phyloP scores from a whole-genome alignment of 2,113 vertebrate species.

The Apodemus sylvaticus region DNA sequence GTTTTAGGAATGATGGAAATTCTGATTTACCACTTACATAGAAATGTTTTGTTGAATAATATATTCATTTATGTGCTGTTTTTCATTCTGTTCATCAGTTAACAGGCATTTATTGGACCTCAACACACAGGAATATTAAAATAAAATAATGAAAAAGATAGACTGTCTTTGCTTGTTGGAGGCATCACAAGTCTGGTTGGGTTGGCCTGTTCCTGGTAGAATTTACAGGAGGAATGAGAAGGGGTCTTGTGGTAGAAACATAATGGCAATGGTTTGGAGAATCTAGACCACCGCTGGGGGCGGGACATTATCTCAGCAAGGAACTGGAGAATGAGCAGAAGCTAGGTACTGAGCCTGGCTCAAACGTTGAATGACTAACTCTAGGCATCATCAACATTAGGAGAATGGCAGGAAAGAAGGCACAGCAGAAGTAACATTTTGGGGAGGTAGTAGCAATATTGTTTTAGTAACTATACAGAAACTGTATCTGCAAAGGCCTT shows the following conservation, averaged over 20 bases:
- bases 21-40: background rate
- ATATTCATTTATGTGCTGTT: background rate
- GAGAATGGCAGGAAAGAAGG: background rate
- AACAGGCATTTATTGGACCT: background rate
- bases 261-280: background rate
- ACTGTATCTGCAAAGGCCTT: background rate
- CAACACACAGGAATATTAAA: background rate
- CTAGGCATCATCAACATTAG: background rate
- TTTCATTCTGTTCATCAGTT: background rate
- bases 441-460: background rate
- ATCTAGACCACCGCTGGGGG: too few species aligned
- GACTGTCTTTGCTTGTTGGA: background rate
- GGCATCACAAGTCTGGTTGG: background rate
- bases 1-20: background rate
- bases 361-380: background rate
- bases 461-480: background rate
- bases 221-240: background rate
- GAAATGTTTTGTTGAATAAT: background rate
- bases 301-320: background rate
- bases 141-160: background rate
- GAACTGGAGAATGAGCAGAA: background rate
- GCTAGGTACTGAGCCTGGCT: background rate
- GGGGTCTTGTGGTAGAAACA: accelerated
- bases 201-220: background rate
- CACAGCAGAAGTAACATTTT: background rate